Evolutionary conservation across 2,797 vertebrate genomes (phyloP).

Genomic region (Pygocentrus nattereri): DNA sequence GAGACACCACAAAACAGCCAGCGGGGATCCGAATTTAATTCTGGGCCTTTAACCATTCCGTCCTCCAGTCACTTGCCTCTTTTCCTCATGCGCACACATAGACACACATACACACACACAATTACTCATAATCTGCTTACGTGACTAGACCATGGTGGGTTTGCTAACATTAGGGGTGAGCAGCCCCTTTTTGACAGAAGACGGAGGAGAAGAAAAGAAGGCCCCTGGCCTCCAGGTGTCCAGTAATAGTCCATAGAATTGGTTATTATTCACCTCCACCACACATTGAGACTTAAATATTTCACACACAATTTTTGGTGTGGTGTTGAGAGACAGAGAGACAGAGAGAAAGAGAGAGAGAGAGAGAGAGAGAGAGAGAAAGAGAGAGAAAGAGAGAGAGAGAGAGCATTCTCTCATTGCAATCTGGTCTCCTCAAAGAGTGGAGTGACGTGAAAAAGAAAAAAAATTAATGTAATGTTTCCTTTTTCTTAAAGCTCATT

Average conservation of each 20-base stretch:
- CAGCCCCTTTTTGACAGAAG: conserved; percentile 85
- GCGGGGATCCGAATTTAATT: conserved; percentile 92
- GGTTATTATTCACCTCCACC: conserved; percentile 85
- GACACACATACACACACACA: conserved; percentile 87
- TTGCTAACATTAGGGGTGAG: conserved; percentile 90
- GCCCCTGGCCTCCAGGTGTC: conserved; percentile 85
- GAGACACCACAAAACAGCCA: conserved; percentile 91
- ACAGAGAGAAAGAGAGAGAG: conserved; percentile 30
- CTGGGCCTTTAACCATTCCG: conserved; percentile 71
- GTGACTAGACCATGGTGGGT: conserved; percentile 87
- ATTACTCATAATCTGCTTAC: conserved; percentile 96
- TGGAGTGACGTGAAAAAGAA: conserved; percentile 39
- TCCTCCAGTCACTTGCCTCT: conserved; percentile 64
- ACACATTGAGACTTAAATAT: conserved; percentile 85
- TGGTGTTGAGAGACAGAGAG: conserved; percentile 20
- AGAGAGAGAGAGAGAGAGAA: conserved; percentile 1
- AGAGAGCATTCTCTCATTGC: conserved; percentile 48
- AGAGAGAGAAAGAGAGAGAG: conserved; percentile 39
- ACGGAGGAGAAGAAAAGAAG: conserved; percentile 48
- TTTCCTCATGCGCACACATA: conserved; percentile 87
- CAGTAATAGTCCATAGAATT: conserved; percentile 88
- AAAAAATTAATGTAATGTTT: conserved; percentile 53
- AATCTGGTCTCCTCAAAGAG: conserved; percentile 58
- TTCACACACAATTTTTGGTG: conserved; percentile 62
- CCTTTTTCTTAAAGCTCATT: conserved; percentile 55